Conservation (phyloP, 2,888 invertebrate species). For the Ectemnius cavifrons region DNA sequence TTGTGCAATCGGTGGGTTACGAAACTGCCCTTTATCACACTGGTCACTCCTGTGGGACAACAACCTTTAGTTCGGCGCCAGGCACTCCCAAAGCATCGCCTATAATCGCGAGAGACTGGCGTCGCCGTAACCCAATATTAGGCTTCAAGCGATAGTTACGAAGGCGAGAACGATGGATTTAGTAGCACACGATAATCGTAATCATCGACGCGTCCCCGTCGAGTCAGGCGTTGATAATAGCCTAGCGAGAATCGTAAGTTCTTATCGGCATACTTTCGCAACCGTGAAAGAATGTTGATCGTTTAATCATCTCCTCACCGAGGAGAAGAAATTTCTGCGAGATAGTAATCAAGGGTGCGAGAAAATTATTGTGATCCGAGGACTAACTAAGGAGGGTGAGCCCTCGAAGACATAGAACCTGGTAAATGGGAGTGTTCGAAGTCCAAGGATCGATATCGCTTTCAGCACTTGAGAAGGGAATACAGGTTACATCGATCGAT, state of each 20-base stretch:
- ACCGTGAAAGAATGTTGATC: conserved; percentile 2
- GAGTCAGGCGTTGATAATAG: conserved; percentile 29
- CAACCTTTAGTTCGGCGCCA: background rate
- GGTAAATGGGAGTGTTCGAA: background rate
- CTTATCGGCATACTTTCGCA: background rate
- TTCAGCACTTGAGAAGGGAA: too few relatives aligned
- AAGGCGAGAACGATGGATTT: conserved; percentile 8
- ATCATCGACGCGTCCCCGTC: background rate
- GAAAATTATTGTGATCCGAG: background rate
- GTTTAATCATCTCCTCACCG: conserved; percentile 17
- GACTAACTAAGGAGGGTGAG: background rate
- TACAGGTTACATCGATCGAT: too few relatives aligned
- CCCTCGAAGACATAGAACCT: background rate
- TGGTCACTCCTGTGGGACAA: too few relatives aligned
- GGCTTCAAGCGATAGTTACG: conserved; percentile 37
- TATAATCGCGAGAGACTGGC: conserved; percentile 55
- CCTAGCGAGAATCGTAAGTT: conserved; percentile 23
- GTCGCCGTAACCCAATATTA: conserved; percentile 50
- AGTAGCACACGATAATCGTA: conserved; percentile 40
- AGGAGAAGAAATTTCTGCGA: conserved; percentile 10
- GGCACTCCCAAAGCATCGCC: conserved; percentile 13
- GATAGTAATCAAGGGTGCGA: background rate
- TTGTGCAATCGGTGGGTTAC: too few relatives aligned
- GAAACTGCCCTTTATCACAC: too few relatives aligned
- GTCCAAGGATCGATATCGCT: too few relatives aligned